Evolutionary conservation across 2,888 invertebrate genomes (phyloP).

Genomic region (Leptinotarsa haldemani): DNA sequence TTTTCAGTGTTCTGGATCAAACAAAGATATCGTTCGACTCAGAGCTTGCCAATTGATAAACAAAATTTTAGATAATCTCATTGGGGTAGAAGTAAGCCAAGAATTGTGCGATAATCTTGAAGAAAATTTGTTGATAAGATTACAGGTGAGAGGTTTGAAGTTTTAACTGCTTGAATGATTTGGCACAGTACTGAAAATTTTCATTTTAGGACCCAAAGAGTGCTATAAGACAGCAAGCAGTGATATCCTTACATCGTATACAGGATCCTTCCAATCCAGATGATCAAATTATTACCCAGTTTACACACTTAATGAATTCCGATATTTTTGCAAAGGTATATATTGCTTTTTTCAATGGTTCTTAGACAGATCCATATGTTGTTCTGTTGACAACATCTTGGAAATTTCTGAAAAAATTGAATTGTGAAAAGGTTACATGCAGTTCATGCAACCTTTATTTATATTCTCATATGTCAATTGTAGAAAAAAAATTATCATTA

Average conservation of each 20-base stretch:
- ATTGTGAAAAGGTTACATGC: too few relatives aligned
- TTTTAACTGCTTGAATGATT: not conserved
- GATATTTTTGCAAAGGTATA: conserved; percentile 75
- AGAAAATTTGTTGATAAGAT: conserved; percentile 74
- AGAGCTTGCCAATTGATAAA: conserved; percentile 84
- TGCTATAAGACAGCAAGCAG: conserved; percentile 83
- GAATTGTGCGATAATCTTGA: conserved; percentile 79
- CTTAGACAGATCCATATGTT: too few relatives aligned
- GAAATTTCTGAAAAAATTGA: too few relatives aligned
- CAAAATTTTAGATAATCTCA: conserved; percentile 78
- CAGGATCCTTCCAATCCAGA: conserved; percentile 82
- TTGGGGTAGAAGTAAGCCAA: conserved; percentile 79
- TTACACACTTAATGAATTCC: conserved; percentile 76
- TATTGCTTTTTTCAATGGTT: too few relatives aligned
- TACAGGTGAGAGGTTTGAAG: conserved; percentile 64
- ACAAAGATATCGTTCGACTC: conserved; percentile 72
- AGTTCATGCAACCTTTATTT: too few relatives aligned
- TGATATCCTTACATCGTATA: conserved; percentile 80
- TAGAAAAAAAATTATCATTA: too few relatives aligned
- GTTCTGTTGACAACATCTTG: not conserved
- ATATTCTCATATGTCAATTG: too few relatives aligned
- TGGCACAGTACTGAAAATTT: not conserved
- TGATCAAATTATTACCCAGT: conserved; percentile 81
- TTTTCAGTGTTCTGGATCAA: conserved; percentile 66
- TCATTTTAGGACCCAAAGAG: conserved; percentile 75